Evolutionary conservation across 2,888 invertebrate genomes (phyloP).

Genomic region (Cylindroiulus punctatus): DNA sequence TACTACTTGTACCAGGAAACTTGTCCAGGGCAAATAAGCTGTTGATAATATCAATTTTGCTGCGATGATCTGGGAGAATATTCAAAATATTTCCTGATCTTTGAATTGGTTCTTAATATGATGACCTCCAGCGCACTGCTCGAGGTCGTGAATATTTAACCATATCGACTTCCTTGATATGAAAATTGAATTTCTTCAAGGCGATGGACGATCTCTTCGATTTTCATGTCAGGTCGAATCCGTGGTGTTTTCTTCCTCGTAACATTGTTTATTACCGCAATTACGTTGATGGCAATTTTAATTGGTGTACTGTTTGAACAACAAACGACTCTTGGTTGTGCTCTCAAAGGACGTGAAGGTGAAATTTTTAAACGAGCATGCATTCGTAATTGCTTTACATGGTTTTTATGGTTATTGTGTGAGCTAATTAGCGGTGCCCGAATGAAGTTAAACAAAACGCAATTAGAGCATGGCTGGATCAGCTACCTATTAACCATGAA

Average conservation of each 20-base stretch:
- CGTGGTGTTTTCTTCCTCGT: neutral
- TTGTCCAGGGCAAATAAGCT: no score
- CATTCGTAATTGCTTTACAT: neutral
- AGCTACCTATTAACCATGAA: slow-evolving; percentile 1
- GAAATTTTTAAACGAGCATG: neutral
- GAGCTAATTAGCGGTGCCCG: slow-evolving; percentile 27
- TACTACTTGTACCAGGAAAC: no score
- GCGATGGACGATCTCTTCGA: no score
- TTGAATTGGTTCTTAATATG: no score
- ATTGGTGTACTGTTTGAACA: neutral
- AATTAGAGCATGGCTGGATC: slow-evolving; percentile 28
- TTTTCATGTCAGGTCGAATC: neutral
- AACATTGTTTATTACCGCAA: neutral
- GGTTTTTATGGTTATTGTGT: slow-evolving; percentile 37
- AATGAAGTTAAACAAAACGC: slow-evolving; percentile 10
- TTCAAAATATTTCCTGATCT: no score
- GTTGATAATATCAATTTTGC: no score
- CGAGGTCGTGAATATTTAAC: neutral
- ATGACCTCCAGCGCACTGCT: no score
- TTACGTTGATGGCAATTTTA: slow-evolving; percentile 1
- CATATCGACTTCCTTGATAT: neutral
- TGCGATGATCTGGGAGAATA: no score
- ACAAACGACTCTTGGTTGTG: neutral
- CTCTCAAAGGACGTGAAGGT: neutral
- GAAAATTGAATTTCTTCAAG: neutral